Percentiles rank a stretch among this genome's conserved stretches.
These are phyloP conservation scores for Rhabdomys pumilio DNA, from an alignment of 2,797 vertebrate genomes.

Conservation along the genomic window DNA sequence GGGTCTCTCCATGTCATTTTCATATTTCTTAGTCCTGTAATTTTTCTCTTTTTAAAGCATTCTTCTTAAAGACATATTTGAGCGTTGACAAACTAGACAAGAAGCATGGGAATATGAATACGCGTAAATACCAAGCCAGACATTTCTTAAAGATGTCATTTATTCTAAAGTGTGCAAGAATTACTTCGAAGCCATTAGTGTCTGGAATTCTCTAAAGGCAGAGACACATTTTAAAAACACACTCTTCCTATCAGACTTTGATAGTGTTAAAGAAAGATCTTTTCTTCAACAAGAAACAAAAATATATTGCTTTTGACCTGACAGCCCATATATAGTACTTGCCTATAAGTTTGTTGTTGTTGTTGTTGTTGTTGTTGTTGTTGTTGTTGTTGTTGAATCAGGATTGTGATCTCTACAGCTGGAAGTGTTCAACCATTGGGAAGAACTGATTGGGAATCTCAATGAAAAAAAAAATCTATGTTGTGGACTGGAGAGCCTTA, in stretches of 20 bases:
- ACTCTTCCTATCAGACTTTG: conserved; percentile 58
- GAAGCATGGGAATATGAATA: conserved; percentile 74
- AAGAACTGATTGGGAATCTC: conserved; percentile 55
- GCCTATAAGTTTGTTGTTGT: conserved; percentile 41
- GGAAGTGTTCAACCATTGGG: not conserved
- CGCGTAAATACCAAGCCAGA: conserved; percentile 44
- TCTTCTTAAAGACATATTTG: conserved; percentile 56
- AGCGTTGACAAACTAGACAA: conserved; percentile 79
- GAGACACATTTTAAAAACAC: conserved; percentile 68
- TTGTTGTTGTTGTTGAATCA: not conserved
- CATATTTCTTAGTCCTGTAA: conserved; percentile 50
- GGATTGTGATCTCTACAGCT: not conserved
- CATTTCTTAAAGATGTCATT: conserved; percentile 76
- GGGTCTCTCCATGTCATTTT: conserved; percentile 51
- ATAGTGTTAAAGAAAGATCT: conserved; percentile 73
- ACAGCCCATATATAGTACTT: conserved; percentile 17
- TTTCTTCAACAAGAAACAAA: conserved; percentile 65
- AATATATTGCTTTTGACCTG: conserved; percentile 63
- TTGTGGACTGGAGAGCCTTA: not conserved
- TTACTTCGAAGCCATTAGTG: conserved; percentile 76
- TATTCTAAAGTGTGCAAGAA: conserved; percentile 73
- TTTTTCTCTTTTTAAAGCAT: conserved; percentile 80
- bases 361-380: not conserved
- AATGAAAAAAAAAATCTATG: conserved; percentile 46
- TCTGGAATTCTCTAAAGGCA: conserved; percentile 74